Percentiles rank a stretch among this genome's conserved stretches.
These are phyloP conservation scores for Paralichthys olivaceus DNA, from an alignment of 2,113 vertebrate species.

Conservation along the genomic window DNA sequence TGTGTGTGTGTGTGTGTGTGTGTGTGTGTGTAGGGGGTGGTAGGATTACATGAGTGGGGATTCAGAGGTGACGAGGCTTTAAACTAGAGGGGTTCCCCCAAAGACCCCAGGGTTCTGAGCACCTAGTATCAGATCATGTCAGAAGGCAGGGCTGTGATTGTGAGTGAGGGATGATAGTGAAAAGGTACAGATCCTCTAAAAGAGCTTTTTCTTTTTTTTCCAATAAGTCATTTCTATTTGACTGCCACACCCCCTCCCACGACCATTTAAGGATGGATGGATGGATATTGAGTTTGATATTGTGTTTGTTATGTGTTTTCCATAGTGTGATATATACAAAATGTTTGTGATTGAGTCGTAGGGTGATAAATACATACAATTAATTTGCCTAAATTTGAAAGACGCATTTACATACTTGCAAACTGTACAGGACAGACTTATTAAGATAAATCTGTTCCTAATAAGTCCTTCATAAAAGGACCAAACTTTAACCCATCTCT, in stretches of 20 bases:
- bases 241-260: too few relatives aligned
- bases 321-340: too few relatives aligned
- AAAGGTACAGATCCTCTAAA: constrained; percentile 31
- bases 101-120: constrained; percentile 49
- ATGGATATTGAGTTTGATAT: too few relatives aligned
- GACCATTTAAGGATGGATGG: too few relatives aligned
- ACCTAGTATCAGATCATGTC: constrained; percentile 68
- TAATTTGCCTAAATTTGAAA: too few relatives aligned
- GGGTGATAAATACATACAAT: too few relatives aligned
- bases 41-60: constrained; percentile 52
- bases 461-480: too few relatives aligned
- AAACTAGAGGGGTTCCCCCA: constrained; percentile 52
- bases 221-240: background rate
- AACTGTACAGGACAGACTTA: too few relatives aligned
- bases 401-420: too few relatives aligned
- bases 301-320: too few relatives aligned
- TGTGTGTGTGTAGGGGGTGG: constrained; percentile 19
- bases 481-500: background rate
- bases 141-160: constrained; percentile 52
- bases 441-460: too few relatives aligned
- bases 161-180: constrained; percentile 60
- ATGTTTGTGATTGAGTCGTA: too few relatives aligned
- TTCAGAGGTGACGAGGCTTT: constrained; percentile 72
- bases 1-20: constrained; percentile 20
- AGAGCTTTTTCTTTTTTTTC: background rate